Evolutionary conservation across 1,140 invertebrate species (phyloP).

Genomic region (Drosophila quadrilineata): DNA sequence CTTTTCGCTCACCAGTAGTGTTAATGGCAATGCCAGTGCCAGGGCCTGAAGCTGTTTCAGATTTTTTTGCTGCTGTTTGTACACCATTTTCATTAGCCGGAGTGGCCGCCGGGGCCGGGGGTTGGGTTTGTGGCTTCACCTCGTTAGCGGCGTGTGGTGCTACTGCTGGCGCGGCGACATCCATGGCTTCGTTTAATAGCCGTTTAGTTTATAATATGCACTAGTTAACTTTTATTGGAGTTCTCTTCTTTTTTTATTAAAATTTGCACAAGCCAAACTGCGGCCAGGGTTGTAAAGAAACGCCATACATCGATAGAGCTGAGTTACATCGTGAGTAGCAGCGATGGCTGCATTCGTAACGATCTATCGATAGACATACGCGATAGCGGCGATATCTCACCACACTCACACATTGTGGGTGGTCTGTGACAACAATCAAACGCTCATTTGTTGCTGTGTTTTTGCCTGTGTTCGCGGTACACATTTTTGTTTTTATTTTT

Average conservation of each 20-base stretch:
- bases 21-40: slow-evolving; percentile 4
- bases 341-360: neutral
- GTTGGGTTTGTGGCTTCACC: slow-evolving; percentile 27
- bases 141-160: slow-evolving; percentile 38
- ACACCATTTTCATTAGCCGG: slow-evolving; percentile 68
- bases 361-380: slow-evolving; percentile 26
- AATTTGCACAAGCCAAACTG: slow-evolving; percentile 47
- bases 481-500: slow-evolving; percentile 56
- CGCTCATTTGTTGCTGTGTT: slow-evolving; percentile 43
- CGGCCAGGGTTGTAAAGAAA: slow-evolving; percentile 43
- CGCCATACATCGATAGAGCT: slow-evolving; percentile 32
- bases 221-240: slow-evolving; percentile 41
- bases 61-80: slow-evolving; percentile 71
- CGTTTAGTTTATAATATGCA: slow-evolving; percentile 34
- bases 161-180: slow-evolving; percentile 40
- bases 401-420: slow-evolving; percentile 39
- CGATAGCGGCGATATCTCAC: slow-evolving; percentile 15
- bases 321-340: neutral
- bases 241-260: slow-evolving; percentile 44
- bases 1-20: slow-evolving; percentile 40
- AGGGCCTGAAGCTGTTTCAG: slow-evolving; percentile 30
- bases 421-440: slow-evolving; percentile 36
- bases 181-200: slow-evolving; percentile 53
- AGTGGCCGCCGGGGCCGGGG: slow-evolving; percentile 44
- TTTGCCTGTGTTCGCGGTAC: slow-evolving; percentile 7